Percentiles rank a stretch among this genome's conserved stretches.
Evolutionary conservation across 2,113 vertebrate genomes (phyloP).

Genomic region (Marcusenius ussheri): DNA sequence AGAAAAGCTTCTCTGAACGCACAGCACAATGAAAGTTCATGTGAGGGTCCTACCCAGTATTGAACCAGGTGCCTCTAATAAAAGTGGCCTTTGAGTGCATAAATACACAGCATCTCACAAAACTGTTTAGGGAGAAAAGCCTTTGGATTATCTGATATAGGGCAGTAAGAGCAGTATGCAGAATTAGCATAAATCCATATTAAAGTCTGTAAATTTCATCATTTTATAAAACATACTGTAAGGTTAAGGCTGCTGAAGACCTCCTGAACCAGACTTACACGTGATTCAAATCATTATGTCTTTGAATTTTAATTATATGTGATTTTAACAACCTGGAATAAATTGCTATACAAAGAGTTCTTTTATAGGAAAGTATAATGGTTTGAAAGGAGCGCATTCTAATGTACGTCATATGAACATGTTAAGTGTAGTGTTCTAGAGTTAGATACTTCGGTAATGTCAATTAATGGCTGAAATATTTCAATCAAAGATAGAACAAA

Average conservation of each 20-base stretch:
- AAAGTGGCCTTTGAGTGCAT: not conserved
- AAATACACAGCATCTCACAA: not conserved
- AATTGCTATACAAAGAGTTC: not conserved
- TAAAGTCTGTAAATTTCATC: not conserved
- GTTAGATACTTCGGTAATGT: not conserved
- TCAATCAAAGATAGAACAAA: not conserved
- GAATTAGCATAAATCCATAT: not conserved
- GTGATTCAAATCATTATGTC: not conserved
- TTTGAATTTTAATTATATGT: not conserved
- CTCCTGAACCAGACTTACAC: not conserved
- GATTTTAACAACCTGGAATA: not conserved
- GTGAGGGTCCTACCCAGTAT: not conserved
- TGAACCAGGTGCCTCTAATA: not conserved
- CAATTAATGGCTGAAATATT: not conserved
- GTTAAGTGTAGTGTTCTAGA: not conserved
- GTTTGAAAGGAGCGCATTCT: not conserved
- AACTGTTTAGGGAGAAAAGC: not conserved
- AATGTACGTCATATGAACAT: not conserved
- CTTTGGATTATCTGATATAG: not conserved
- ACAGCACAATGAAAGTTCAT: not conserved
- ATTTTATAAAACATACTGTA: not conserved
- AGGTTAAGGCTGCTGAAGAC: not conserved
- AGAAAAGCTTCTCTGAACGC: not conserved
- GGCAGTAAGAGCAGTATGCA: not conserved
- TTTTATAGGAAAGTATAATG: not conserved